Base-by-base conservation (phyloP, 2,888 invertebrate species). In the Invenusta paracnida region DNA sequence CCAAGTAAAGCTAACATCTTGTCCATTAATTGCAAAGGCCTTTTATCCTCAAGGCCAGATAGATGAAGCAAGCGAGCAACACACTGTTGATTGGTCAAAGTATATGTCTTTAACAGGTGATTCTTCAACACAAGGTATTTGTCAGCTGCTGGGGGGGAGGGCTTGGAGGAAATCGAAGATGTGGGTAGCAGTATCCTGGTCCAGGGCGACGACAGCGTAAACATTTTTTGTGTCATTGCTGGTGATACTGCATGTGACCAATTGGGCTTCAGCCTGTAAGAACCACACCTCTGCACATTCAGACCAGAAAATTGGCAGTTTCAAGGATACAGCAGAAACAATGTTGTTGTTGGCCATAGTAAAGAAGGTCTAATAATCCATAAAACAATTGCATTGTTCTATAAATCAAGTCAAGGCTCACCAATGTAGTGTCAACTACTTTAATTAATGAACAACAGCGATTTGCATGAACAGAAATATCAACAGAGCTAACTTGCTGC, bases 241-340 rank as follows among this genome's bases (percentile, higher is more conserved):
- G 5, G 29, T 30, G 0, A 83, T 83, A 30, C n/a, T 1, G 25
- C 30, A 1, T 17, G 66, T 25, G 83, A 1, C 27, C 17, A 83
- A n/a, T 29, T 30, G n/a, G 25, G 1, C n/a, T 66, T 83, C 30
- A 17, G 83, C 83, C 11, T 83, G 29, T 25, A 5, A 0, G n/a
- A 30, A 30, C 83, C 27, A 28, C 5, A 27, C 83, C 1, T 11
- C 25, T 0, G n/a, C 25, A 25, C 23, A 29, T 11, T 5, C 30
- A 0, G 83, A 1, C 83, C 83, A 83, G 27, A 83, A 83, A 1
- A 30, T 83, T 1, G 30, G 83, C 27, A 83, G 1, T 29, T 83
- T 83, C 25, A 83, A 1, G 2, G 83, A 48, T 30, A 83, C 29
- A 25, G 83, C 83, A 25, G 17, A 5, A 73, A 73, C 73, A 17